A percentile compares a stretch with the other conserved stretches of the same genome.
Conservation (phyloP, 2,113 vertebrate genomes). For the Prochilodus magdalenae region DNA sequence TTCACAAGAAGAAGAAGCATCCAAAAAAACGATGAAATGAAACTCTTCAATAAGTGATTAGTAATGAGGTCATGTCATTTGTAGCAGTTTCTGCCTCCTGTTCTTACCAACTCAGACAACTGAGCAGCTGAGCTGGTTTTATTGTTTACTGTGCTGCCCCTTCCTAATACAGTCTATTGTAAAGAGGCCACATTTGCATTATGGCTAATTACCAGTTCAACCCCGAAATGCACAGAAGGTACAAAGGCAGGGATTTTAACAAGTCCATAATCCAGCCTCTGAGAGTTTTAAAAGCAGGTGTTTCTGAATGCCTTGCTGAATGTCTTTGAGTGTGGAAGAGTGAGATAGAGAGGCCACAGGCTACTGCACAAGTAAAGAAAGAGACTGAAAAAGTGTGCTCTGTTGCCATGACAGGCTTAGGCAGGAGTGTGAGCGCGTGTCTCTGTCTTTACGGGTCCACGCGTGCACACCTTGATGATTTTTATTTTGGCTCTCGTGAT, state of each 20-base stretch:
- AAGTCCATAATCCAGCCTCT: constrained; percentile 10
- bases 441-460: neutral
- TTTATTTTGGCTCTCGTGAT: constrained; percentile 30
- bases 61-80: no score
- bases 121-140: neutral
- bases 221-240: neutral
- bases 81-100: no score
- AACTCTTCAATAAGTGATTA: neutral
- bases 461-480: neutral
- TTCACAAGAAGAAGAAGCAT: no score
- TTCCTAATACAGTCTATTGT: neutral
- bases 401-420: constrained; percentile 27
- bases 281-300: neutral
- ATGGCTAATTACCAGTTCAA: neutral
- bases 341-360: constrained; percentile 2
- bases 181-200: neutral
- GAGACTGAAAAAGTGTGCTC: constrained; percentile 7
- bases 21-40: neutral
- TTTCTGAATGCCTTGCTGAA: neutral
- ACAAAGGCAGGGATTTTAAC: constrained; percentile 14
- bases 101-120: neutral
- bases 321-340: neutral
- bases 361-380: neutral
- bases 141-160: neutral
- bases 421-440: constrained; percentile 17